Evolutionary conservation across 2,797 vertebrate genomes (phyloP).

Genomic region (Clarias laeviceps): DNA sequence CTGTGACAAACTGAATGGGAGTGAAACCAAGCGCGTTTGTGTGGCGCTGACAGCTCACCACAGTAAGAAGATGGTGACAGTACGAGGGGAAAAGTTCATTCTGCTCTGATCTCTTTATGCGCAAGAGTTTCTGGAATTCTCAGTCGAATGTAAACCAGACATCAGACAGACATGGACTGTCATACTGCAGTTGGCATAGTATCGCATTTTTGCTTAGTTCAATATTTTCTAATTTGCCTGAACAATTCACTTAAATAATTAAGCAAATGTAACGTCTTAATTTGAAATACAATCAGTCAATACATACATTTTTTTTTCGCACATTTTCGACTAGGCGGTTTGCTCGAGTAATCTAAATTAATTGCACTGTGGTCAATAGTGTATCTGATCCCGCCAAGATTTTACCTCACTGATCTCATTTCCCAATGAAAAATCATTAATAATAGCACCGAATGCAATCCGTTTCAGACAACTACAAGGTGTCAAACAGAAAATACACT

Average conservation of each 20-base stretch:
- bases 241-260: constrained; percentile 38
- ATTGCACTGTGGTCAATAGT: constrained; percentile 37
- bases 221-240: constrained; percentile 34
- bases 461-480: constrained; percentile 25
- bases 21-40: constrained; percentile 28
- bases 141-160: constrained; percentile 36
- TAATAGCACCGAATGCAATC: constrained; percentile 26
- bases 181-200: constrained; percentile 1
- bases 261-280: constrained; percentile 28
- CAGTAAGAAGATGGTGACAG: constrained; percentile 33
- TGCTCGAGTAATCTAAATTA: constrained; percentile 42
- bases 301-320: constrained; percentile 30
- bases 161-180: background rate
- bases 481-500: constrained; percentile 32
- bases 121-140: constrained; percentile 33
- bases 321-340: constrained; percentile 36
- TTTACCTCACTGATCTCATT: constrained; percentile 46
- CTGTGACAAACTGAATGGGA: constrained; percentile 42
- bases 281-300: constrained; percentile 40
- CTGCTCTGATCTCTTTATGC: constrained; percentile 35
- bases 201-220: background rate
- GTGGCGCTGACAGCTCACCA: constrained; percentile 28
- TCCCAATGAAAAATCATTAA: constrained; percentile 41
- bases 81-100: constrained; percentile 43
- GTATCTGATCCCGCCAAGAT: constrained; percentile 24